Conservation (phyloP, 2,113 vertebrate species). For the Tachycineta bicolor region DNA sequence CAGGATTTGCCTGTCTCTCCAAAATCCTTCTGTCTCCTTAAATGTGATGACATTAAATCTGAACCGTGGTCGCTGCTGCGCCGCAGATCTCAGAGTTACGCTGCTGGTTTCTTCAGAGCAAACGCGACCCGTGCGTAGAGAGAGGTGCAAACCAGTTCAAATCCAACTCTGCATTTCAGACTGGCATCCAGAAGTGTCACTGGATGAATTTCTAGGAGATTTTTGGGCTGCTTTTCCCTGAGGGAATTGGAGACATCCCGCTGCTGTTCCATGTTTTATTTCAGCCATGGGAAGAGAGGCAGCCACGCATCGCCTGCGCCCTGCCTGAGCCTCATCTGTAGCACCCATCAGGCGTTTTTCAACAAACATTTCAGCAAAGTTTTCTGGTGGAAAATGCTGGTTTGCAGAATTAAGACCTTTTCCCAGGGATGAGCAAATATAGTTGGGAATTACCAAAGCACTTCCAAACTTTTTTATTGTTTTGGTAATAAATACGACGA, state of each 20-base stretch:
- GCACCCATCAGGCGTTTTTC: background rate
- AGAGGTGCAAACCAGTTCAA: background rate
- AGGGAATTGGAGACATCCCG: rapidly evolving
- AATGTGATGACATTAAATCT: background rate
- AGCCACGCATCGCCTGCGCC: background rate
- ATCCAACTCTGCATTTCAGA: background rate
- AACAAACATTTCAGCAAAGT: background rate
- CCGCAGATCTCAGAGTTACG: rapidly evolving
- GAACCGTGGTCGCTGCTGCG: background rate
- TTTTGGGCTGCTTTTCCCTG: background rate
- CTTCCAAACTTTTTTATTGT: background rate
- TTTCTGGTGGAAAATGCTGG: background rate
- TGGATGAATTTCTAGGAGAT: background rate
- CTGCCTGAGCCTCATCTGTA: background rate
- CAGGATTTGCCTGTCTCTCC: background rate
- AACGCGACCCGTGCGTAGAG: rapidly evolving
- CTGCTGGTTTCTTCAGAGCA: background rate
- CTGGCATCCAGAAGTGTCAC: background rate
- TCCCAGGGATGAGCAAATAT: background rate
- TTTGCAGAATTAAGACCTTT: rapidly evolving
- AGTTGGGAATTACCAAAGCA: background rate
- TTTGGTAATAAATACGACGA: background rate
- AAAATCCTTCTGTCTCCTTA: background rate
- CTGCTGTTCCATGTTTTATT: background rate
- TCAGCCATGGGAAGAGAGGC: background rate